These are phyloP conservation scores for Andrena haemorrhoa DNA, from an alignment of 2,888 invertebrate species.

Conservation along the genomic window DNA sequence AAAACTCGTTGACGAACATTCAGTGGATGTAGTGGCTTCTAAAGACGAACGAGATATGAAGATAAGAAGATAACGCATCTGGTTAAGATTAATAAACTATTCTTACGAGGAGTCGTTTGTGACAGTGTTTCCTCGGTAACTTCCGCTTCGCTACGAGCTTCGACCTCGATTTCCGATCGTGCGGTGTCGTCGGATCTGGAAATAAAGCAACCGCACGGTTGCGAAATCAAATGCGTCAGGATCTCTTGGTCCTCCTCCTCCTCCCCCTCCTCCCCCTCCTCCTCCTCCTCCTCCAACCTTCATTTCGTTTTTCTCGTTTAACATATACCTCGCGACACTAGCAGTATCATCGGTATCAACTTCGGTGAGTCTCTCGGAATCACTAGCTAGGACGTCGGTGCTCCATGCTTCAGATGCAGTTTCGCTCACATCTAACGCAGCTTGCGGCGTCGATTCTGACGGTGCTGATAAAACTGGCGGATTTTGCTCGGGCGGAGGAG, in stretches of 20 bases:
- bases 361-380: slow-evolving; percentile 96
- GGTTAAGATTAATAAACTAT: not conserved
- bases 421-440: slow-evolving; percentile 92
- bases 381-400: slow-evolving; percentile 97
- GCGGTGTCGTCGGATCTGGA: slow-evolving; percentile 91
- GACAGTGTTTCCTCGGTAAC: slow-evolving; percentile 84
- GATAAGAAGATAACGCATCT: not conserved
- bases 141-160: slow-evolving; percentile 84
- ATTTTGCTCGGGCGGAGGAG: slow-evolving; percentile 71
- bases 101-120: slow-evolving; percentile 77
- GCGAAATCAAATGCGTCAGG: not conserved
- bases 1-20: slow-evolving; percentile 30
- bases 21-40: slow-evolving; percentile 31
- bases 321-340: slow-evolving; percentile 87
- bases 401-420: slow-evolving; percentile 99
- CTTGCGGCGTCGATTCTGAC: slow-evolving; percentile 82
- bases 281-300: not conserved
- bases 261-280: not conserved
- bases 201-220: slow-evolving; percentile 2
- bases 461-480: slow-evolving; percentile 72
- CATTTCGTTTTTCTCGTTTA: not conserved
- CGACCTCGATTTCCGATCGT: slow-evolving; percentile 86
- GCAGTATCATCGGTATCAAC: slow-evolving; percentile 90
- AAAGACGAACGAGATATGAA: not conserved
- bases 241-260: no score